Evolutionary conservation across 1,140 invertebrate genomes (phyloP).

Genomic region (Sitodiplosis mosellana): DNA sequence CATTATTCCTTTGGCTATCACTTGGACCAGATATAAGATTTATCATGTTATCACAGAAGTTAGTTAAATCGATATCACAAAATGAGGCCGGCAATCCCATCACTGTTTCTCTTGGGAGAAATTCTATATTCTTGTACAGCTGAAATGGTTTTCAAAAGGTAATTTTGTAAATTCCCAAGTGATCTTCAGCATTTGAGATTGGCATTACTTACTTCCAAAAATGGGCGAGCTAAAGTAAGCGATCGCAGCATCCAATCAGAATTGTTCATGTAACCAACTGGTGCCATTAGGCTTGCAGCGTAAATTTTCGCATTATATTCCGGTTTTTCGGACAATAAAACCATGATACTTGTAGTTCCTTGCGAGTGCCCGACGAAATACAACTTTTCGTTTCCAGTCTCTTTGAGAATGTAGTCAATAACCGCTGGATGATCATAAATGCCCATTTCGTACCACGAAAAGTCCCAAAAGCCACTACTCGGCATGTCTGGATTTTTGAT

Average conservation of each 20-base stretch:
- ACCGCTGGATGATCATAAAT: conserved; percentile 54
- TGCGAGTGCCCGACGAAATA: conserved; percentile 44
- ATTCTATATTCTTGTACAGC: too few relatives aligned
- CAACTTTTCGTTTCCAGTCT: conserved; percentile 30
- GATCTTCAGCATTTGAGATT: too few relatives aligned
- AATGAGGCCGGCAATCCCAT: conserved; percentile 23
- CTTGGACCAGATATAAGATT: conserved; percentile 16
- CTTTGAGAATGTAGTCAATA: conserved; percentile 42
- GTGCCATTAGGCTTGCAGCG: conserved; percentile 36
- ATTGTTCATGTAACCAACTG: conserved; percentile 30
- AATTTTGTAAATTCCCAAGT: neutral
- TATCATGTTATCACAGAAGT: conserved; percentile 34
- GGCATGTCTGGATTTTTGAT: conserved; percentile 25
- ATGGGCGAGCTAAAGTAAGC: conserved; percentile 17
- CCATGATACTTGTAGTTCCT: conserved; percentile 24
- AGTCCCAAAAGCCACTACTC: conserved; percentile 29
- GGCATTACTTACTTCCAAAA: neutral
- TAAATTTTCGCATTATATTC: conserved; percentile 39
- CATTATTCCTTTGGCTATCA: neutral
- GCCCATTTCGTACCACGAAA: conserved; percentile 52
- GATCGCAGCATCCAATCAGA: conserved; percentile 9
- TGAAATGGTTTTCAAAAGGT: neutral
- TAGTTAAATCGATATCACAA: conserved; percentile 29
- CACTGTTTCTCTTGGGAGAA: conserved; percentile 13
- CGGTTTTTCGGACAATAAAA: conserved; percentile 28